Conservation (phyloP, 2,113 vertebrate genomes). For the Rhizomys pruinosus region DNA sequence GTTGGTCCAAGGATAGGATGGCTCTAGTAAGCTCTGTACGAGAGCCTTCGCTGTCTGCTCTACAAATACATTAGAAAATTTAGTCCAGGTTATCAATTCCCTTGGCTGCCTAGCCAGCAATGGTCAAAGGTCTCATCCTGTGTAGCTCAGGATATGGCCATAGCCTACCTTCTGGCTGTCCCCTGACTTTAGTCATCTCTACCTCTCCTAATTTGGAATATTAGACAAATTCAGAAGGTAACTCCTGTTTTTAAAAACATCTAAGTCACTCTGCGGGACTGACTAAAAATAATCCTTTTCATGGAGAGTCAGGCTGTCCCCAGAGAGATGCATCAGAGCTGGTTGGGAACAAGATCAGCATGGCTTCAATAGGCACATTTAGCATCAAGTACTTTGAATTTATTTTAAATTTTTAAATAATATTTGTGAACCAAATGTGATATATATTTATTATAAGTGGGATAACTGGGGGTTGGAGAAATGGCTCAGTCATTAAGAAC, state of each 20-base stretch:
- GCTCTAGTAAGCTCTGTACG: constrained; percentile 72
- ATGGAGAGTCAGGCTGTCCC: neutral
- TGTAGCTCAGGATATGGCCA: neutral
- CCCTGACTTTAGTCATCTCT: neutral
- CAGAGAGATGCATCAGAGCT: neutral
- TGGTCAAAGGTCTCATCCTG: constrained; percentile 3
- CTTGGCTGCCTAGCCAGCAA: neutral
- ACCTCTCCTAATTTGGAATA: neutral
- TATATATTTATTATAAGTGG: constrained; percentile 2
- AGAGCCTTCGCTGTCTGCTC: constrained; percentile 78
- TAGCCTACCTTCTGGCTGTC: neutral
- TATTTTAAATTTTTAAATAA: constrained; percentile 34
- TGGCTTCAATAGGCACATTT: constrained; percentile 34
- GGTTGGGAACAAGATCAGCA: neutral
- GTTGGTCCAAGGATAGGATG: constrained; percentile 80
- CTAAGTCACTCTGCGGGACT: neutral
- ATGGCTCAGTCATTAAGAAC: no score
- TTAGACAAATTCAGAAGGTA: constrained; percentile 22
- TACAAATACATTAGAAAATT: constrained; percentile 71
- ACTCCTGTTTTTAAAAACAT: neutral
- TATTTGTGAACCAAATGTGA: neutral
- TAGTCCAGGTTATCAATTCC: neutral
- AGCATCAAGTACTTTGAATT: neutral
- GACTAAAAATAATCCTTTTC: neutral
- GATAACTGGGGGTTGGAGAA: no score